Evolutionary conservation across 2,888 invertebrate genomes (phyloP).

Genomic region (Esperia sulphurella): DNA sequence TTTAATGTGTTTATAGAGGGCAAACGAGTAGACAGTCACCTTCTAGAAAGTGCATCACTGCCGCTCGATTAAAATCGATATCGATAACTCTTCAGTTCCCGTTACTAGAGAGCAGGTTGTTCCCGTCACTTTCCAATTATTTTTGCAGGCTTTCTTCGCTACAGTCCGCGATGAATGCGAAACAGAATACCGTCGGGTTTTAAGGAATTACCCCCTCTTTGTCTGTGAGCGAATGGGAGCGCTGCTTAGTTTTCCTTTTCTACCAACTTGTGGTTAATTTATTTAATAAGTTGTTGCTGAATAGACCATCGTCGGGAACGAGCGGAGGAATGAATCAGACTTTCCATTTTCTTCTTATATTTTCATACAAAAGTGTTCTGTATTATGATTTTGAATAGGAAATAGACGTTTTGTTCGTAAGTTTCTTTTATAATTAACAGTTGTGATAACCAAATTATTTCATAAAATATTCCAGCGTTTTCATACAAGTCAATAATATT

Average conservation of each 20-base stretch:
- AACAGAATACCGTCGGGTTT: slow-evolving; percentile 61
- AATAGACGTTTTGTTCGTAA: slow-evolving; percentile 29
- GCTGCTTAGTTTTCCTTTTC: slow-evolving; percentile 70
- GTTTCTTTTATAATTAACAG: slow-evolving; percentile 18
- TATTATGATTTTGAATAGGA: slow-evolving; percentile 37
- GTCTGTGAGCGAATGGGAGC: slow-evolving; percentile 48
- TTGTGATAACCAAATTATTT: no score
- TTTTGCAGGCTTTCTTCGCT: slow-evolving; percentile 70
- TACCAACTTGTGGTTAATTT: slow-evolving; percentile 73
- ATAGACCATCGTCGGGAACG: slow-evolving; percentile 50
- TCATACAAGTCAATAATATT: slow-evolving; percentile 1
- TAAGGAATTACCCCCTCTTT: slow-evolving; percentile 69
- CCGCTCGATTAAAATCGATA: background rate
- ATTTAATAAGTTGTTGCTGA: slow-evolving; percentile 76
- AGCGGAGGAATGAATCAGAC: slow-evolving; percentile 59
- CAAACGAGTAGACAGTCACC: background rate
- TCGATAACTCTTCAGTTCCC: slow-evolving; percentile 6
- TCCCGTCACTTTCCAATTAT: slow-evolving; percentile 76
- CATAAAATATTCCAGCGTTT: slow-evolving; percentile 9
- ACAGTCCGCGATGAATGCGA: slow-evolving; percentile 54
- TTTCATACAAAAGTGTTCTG: slow-evolving; percentile 31
- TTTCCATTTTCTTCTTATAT: slow-evolving; percentile 53
- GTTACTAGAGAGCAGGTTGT: slow-evolving; percentile 26
- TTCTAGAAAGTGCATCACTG: no score
- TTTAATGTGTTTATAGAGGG: background rate